Conservation (phyloP, 2,113 vertebrate species). For the Pseudorectes ferrugineus region DNA sequence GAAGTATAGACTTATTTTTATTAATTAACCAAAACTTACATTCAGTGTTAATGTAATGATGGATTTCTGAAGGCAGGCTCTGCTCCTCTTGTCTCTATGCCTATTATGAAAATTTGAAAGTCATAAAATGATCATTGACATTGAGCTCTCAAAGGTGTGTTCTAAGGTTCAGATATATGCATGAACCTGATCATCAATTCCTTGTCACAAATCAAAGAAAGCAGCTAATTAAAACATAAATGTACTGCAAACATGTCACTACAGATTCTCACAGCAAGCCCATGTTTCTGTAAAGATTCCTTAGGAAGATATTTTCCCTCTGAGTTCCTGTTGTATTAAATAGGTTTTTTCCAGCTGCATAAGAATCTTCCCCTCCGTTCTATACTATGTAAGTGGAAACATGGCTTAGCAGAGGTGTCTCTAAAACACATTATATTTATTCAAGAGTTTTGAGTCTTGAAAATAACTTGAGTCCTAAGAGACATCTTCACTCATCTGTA, state of each 20-base stretch:
- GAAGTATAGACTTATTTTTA: neutral
- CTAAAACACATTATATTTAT: neutral
- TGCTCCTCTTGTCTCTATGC: neutral
- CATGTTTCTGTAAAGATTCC: neutral
- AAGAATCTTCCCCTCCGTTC: neutral
- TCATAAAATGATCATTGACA: neutral
- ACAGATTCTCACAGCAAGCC: neutral
- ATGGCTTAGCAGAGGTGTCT: neutral
- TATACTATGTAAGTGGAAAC: neutral
- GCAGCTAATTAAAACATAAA: neutral
- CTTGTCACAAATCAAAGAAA: neutral
- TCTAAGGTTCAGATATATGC: neutral
- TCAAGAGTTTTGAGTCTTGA: neutral
- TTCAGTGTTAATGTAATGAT: neutral
- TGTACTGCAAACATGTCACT: neutral
- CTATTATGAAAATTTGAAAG: neutral
- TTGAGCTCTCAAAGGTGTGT: neutral
- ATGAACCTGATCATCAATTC: neutral
- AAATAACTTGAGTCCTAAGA: neutral
- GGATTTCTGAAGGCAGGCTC: neutral
- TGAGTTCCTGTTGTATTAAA: neutral
- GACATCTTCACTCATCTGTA: neutral
- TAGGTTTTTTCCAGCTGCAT: neutral
- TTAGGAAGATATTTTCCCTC: neutral
- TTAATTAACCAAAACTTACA: neutral